phyloP scores from a whole-genome alignment of 2,797 vertebrate species.

The Acridotheres tristis region DNA sequence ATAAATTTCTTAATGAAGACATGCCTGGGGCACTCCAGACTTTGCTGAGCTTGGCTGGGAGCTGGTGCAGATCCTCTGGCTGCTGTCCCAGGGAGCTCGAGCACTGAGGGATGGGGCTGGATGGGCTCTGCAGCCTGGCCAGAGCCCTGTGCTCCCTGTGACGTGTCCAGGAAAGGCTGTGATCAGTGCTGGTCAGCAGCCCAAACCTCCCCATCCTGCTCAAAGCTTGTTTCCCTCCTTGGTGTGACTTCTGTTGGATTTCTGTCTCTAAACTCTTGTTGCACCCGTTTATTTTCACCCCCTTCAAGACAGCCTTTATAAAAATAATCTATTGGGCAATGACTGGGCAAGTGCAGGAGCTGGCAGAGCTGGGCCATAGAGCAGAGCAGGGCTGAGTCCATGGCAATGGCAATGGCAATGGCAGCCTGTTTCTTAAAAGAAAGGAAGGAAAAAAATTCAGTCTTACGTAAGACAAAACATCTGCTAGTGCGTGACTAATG shows the following conservation, averaged over 20 bases:
- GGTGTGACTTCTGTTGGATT: background rate
- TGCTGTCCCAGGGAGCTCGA: background rate
- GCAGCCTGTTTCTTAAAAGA: background rate
- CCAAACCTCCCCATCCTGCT: rapidly evolving
- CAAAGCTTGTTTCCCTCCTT: background rate
- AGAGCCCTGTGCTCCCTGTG: background rate
- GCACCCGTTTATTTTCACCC: background rate
- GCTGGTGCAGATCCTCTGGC: background rate
- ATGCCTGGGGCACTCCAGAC: background rate
- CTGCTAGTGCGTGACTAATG: conserved; percentile 4
- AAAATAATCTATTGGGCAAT: background rate
- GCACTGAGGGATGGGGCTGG: background rate
- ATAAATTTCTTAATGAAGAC: background rate
- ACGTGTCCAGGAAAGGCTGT: rapidly evolving
- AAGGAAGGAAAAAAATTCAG: background rate
- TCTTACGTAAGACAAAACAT: background rate
- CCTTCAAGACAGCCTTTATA: background rate
- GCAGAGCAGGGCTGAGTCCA: rapidly evolving
- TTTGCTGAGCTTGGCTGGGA: background rate
- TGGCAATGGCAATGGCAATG: background rate
- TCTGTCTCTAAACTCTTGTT: background rate
- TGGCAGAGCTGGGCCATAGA: background rate
- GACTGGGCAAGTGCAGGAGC: background rate
- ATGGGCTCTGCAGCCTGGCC: background rate
- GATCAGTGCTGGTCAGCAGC: background rate